Percentiles rank a stretch among this genome's conserved stretches.
Evolutionary conservation across 2,888 invertebrate genomes (phyloP).

Genomic region (Lymantria monacha): DNA sequence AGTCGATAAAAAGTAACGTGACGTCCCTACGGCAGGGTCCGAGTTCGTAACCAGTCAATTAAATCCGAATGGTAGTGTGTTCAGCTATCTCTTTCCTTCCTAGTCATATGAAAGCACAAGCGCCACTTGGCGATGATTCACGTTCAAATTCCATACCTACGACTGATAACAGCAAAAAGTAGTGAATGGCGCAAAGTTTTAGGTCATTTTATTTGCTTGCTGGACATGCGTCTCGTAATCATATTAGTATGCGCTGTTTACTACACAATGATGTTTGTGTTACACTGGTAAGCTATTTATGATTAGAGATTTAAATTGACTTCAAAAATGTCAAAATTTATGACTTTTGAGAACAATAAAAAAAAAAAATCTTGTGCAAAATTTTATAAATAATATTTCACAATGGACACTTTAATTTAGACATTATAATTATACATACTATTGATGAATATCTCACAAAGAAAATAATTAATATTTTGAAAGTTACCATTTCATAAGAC

Average conservation of each 20-base stretch:
- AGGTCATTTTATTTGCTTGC: conserved; percentile 64
- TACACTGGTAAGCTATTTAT: neutral
- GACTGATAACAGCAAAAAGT: conserved; percentile 76
- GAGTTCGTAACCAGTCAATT: conserved; percentile 80
- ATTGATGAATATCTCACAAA: too few species aligned
- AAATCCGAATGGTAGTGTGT: conserved; percentile 75
- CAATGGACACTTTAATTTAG: too few species aligned
- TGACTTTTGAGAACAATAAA: too few species aligned
- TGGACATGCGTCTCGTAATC: conserved; percentile 48
- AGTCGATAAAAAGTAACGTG: conserved; percentile 72
- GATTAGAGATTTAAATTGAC: too few species aligned
- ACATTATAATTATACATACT: too few species aligned
- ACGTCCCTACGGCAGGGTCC: conserved; percentile 76
- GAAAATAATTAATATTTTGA: too few species aligned
- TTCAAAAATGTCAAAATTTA: too few species aligned
- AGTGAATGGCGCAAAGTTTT: conserved; percentile 73
- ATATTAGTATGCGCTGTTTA: conserved; percentile 56
- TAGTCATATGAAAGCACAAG: conserved; percentile 65
- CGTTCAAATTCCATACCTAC: conserved; percentile 76
- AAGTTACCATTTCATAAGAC: too few species aligned
- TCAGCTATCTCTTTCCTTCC: conserved; percentile 69
- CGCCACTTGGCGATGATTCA: conserved; percentile 80
- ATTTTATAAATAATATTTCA: too few species aligned
- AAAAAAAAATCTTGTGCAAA: too few species aligned
- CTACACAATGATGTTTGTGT: conserved; percentile 9